Evolutionary conservation across 2,797 vertebrate species (phyloP), one percentile per base, ranked within the genome.

Genomic region (Gobionotothen gibberifrons): DNA sequence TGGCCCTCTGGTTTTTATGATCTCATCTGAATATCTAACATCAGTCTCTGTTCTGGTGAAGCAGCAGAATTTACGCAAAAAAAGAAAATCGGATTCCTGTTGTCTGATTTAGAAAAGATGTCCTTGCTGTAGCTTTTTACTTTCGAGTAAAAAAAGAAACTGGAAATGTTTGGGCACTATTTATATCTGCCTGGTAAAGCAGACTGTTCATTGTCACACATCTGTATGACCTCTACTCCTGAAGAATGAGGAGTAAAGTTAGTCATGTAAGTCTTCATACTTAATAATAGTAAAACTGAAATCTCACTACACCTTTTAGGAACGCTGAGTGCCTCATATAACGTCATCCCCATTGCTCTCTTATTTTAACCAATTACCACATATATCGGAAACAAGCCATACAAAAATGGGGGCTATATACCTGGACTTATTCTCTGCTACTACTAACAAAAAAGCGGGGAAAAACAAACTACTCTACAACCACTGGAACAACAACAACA

Each of bases 301-400:
- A 79, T 78, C 69, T 81, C 83, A 85, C 76, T 62, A 86, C 70
- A 83, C 58, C 55, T 83, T 74, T 77, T 57, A 87, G 83, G 81
- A 90, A 90, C 8, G 83, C 85, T 53, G 88, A 92, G 92, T 93
- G 93, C 92, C 92, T 94, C 90, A 83, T 92, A 39, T 75, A 64
- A 87, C 16, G 29, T 73, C 64, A 43, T 61, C 69, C 26, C 1
- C 49, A 58, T 21, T 53, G 17, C 71, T 69, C 32, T 77, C 59
- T 76, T 86, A 52, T 69, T 84, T 57, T 78, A 86, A 87, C 85
- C 73, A 81, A 85, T 76, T 83, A 88, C 79, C 71, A 79, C 66
- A 46, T 82, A 74, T 89, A 78, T 90, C 48, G 93, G 93, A 93
- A 91, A 87, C 78, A 94, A 94, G 94, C 94, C 93, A 94, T 94